Base-by-base conservation (phyloP, 2,113 vertebrate genomes). In the Apodemus sylvaticus region DNA sequence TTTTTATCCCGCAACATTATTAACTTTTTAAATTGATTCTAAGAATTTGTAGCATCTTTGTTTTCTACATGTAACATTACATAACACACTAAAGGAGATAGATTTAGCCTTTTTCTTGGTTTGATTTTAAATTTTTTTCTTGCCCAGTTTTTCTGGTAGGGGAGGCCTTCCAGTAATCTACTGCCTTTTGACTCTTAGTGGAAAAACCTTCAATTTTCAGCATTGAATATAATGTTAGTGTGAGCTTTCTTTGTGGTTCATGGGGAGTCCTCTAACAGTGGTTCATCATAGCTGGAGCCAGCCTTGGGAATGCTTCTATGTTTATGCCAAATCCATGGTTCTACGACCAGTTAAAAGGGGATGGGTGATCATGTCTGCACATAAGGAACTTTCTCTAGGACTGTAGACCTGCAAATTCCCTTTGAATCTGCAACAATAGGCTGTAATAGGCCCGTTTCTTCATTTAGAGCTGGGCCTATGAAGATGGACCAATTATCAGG, bases 391-490 rank as follows among this genome's bases (percentile, higher is more conserved):
- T 76, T 86, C 6, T 53, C 60, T 19, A 74, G 9, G 24, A 42
- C 10, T 29, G 29, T n/a, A 24, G n/a, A 42, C 8, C 29, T 55
- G 14, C 51, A 60, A 36, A 20, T 48, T 14, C 79, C 34, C 13
- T 39, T 9, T 34, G 36, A 58, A 31, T 34, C 7, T n/a, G 58
- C n/a, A 87, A n/a, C 13, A 7, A 45, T 55, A 7, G 42, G 24
- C 0, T 19, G 29, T 20, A 4, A 45, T 55, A 7, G 42, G 24
- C 0, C 29, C n/a, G 19, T 22, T 62, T 11, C 36, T 48, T 12
- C 26, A 5, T 87, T 79, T 39, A 62, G 39, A 89, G 11, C 24
- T 24, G 48, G 76, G 34, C 42, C 14, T 22, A 68, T 36, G 62
- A 76, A 45, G 13, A 48, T 45, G 29, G n/a, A 17, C 20, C 29